Evolutionary conservation across 1,140 invertebrate species (phyloP).

Genomic region (Idris sp.): DNA sequence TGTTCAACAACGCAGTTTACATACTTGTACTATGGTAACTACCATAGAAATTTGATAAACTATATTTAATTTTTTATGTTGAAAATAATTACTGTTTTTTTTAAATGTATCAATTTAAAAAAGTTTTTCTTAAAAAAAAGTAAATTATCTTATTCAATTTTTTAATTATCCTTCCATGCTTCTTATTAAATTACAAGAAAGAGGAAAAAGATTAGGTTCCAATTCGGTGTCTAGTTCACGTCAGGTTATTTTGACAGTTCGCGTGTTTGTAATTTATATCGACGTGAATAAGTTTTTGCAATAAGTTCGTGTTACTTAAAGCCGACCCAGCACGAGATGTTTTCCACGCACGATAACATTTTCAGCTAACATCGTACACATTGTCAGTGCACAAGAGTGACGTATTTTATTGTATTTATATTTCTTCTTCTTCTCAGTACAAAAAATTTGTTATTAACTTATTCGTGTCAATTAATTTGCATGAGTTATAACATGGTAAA

Average conservation of each 20-base stretch:
- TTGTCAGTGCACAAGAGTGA: no score
- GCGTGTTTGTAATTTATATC: slow-evolving; percentile 43
- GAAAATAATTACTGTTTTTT: not conserved
- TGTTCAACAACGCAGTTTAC: slow-evolving; percentile 15
- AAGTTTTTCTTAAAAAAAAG: no score
- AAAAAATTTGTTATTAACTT: no score
- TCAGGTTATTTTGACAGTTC: slow-evolving; percentile 38
- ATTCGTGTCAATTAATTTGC: no score
- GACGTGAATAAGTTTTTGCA: slow-evolving; percentile 33
- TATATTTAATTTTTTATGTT: not conserved
- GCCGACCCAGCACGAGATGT: slow-evolving; percentile 19
- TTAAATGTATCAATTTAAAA: no score
- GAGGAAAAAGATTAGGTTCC: slow-evolving; percentile 24
- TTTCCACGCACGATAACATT: slow-evolving; percentile 41
- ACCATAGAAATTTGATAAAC: slow-evolving; percentile 1
- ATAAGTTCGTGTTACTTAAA: slow-evolving; percentile 43
- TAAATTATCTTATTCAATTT: no score
- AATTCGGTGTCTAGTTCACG: slow-evolving; percentile 20
- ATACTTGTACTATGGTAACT: not conserved
- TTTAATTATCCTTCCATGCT: slow-evolving; percentile 9
- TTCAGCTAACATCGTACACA: not conserved
- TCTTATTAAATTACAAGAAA: slow-evolving; percentile 26
- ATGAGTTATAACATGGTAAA: slow-evolving; percentile 1
- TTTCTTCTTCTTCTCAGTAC: no score
- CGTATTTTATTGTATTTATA: no score